A percentile compares a stretch with the other conserved stretches of the same genome.
Evolutionary conservation across 30 jellyfish, hydroid and myxozoan species (phyloP).

Genomic region (Hydra vulgaris): DNA sequence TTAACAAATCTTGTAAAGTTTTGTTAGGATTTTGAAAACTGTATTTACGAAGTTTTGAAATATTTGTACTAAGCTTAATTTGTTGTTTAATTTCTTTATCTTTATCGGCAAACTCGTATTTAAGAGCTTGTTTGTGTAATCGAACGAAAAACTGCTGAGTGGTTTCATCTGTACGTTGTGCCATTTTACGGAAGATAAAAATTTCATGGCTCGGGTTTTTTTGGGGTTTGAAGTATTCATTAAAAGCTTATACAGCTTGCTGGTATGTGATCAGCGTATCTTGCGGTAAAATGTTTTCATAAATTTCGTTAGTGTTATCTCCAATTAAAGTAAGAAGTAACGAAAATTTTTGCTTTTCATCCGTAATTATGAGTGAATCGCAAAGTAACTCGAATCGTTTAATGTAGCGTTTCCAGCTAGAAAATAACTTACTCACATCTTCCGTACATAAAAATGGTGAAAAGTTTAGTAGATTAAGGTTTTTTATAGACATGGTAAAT

Average conservation of each 20-base stretch:
- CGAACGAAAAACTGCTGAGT: neutral
- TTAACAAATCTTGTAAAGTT: constrained; percentile 7
- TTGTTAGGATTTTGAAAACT: constrained; percentile 14
- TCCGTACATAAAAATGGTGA: neutral
- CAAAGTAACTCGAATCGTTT: neutral
- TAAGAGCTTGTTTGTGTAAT: neutral
- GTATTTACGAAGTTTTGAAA: neutral
- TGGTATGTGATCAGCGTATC: neutral
- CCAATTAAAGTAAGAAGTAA: neutral
- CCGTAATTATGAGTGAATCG: neutral
- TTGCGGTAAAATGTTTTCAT: neutral
- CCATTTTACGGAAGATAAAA: constrained; percentile 6
- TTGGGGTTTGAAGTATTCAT: constrained; percentile 5
- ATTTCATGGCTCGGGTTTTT: constrained; percentile 1
- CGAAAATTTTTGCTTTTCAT: neutral
- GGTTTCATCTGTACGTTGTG: neutral
- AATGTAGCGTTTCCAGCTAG: neutral
- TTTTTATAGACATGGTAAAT: neutral
- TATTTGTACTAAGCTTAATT: constrained; percentile 10
- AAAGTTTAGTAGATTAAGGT: neutral
- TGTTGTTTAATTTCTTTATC: constrained; percentile 16
- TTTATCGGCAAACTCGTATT: constrained; percentile 1
- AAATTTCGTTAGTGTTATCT: constrained; percentile 1
- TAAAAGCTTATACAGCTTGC: neutral
- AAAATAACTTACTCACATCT: neutral